phyloP scores from a whole-genome alignment of 1,140 invertebrate genomes.

The Uloborus diversus region DNA sequence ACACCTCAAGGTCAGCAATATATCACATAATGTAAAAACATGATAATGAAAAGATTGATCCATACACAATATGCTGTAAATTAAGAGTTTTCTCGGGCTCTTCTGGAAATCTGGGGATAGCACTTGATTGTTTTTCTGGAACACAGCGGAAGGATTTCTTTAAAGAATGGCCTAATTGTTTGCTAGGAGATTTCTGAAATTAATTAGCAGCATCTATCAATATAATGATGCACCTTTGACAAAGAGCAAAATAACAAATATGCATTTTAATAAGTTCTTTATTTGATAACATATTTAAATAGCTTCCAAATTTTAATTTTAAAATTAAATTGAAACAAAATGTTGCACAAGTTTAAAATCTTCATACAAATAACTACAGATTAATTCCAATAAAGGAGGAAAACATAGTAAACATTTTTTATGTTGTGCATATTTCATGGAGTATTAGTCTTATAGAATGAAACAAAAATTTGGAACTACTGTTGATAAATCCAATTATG shows the following conservation, averaged over 20 bases:
- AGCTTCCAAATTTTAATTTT: neutral
- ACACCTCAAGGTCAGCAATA: too few relatives aligned
- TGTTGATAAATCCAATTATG: too few relatives aligned
- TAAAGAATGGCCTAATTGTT: constrained; percentile 86
- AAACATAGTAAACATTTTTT: too few relatives aligned
- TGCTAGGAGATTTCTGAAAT: constrained; percentile 70
- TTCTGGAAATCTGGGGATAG: constrained; percentile 86
- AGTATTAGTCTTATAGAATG: too few relatives aligned
- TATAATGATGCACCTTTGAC: neutral
- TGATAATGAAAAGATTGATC: too few relatives aligned
- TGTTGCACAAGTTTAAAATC: too few relatives aligned
- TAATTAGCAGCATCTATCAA: too few relatives aligned
- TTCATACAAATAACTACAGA: too few relatives aligned
- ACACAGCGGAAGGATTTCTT: constrained; percentile 97
- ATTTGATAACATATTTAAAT: neutral
- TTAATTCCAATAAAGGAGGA: too few relatives aligned
- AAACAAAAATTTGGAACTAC: too few relatives aligned
- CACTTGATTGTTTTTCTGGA: constrained; percentile 82
- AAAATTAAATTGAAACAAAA: constrained; percentile 20
- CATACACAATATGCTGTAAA: constrained; percentile 94
- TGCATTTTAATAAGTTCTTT: neutral
- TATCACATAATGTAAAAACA: too few relatives aligned
- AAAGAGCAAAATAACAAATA: neutral
- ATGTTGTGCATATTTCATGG: too few relatives aligned
- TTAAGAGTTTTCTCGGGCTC: constrained; percentile 94